Conservation (phyloP, 2,113 vertebrate genomes). For the Myrmecophaga tridactyla region DNA sequence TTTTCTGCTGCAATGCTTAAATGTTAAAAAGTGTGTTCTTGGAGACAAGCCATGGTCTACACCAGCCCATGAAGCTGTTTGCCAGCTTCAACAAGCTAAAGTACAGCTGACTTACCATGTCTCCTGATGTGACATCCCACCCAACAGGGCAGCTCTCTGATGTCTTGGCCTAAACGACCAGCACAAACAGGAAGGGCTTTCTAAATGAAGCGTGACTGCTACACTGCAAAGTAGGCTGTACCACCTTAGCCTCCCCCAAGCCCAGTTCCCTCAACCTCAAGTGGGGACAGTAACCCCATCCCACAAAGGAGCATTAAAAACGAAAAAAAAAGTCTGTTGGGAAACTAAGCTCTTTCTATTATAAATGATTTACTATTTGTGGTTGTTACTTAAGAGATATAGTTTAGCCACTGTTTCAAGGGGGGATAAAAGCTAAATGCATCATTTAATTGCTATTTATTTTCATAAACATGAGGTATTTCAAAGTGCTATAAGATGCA, state of each 20-base stretch:
- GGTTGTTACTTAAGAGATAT: too few species aligned
- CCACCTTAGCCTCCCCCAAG: background rate
- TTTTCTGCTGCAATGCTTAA: too few species aligned
- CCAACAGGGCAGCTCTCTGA: background rate
- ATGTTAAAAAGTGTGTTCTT: background rate
- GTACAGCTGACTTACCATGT: background rate
- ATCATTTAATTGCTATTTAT: slow-evolving; percentile 96
- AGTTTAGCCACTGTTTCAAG: background rate
- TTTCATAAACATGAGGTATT: slow-evolving; percentile 99
- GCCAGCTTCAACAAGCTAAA: background rate
- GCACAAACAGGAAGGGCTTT: background rate
- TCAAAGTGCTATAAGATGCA: slow-evolving; percentile 99
- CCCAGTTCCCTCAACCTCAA: background rate
- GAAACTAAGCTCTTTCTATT: background rate
- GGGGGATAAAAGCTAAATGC: slow-evolving; percentile 18
- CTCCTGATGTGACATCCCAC: background rate
- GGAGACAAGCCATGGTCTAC: background rate
- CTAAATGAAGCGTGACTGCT: background rate
- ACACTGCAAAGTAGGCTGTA: too few species aligned
- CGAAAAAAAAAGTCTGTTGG: background rate
- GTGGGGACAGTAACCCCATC: background rate
- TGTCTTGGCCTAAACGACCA: background rate
- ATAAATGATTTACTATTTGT: fast-evolving
- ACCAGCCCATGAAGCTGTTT: background rate
- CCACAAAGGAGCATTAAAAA: background rate